These are phyloP conservation scores for Phylloscopus trochilus DNA, from an alignment of 2,113 vertebrate genomes.

Conservation along the genomic window DNA sequence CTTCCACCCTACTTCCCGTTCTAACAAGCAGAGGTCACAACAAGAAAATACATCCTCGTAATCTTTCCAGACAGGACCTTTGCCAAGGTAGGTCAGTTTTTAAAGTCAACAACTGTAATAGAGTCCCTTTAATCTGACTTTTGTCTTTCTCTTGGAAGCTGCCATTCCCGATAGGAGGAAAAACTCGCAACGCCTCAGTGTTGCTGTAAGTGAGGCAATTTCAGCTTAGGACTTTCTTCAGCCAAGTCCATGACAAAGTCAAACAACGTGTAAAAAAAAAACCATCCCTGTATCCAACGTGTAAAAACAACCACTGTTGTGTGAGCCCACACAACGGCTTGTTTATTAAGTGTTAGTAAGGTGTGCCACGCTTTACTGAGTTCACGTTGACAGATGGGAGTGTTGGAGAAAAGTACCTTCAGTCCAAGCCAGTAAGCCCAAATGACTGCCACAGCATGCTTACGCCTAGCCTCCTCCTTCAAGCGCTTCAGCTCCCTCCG, in stretches of 20 bases:
- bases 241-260: neutral
- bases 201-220: neutral
- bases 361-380: constrained; percentile 35
- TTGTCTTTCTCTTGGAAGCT: neutral
- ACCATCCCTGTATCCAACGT: too few relatives aligned
- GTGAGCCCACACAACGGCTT: neutral
- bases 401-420: constrained; percentile 84
- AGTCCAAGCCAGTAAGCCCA: constrained; percentile 99
- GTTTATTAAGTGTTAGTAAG: constrained; percentile 61
- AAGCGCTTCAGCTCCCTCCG: constrained; percentile 96
- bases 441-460: constrained; percentile 98
- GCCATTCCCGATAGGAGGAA: neutral
- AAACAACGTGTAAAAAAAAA: constrained; percentile 1
- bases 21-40: neutral
- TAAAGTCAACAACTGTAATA: neutral
- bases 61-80: neutral
- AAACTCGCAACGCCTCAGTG: neutral
- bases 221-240: neutral
- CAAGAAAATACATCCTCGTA: constrained; percentile 31
- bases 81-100: constrained; percentile 3
- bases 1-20: neutral
- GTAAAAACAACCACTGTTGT: too few relatives aligned
- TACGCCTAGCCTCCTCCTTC: constrained; percentile 98
- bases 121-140: neutral
- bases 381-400: constrained; percentile 45